Conservation (phyloP, 92 coral and sea anemone species). For the Epizoanthus scotinus region DNA sequence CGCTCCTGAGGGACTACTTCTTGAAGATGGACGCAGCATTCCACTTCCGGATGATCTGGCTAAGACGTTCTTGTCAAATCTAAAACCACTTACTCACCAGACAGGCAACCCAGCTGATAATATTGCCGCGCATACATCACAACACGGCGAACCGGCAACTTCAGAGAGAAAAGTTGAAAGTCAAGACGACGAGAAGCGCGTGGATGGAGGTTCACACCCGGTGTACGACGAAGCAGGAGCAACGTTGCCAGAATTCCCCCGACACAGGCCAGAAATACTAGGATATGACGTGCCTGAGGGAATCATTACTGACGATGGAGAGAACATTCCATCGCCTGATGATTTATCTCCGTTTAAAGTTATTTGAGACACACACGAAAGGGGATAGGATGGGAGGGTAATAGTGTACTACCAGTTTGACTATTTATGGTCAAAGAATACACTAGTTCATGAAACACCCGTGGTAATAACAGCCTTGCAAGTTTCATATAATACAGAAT, state of each 20-base stretch:
- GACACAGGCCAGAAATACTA: conserved; percentile 5
- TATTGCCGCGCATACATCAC: not conserved
- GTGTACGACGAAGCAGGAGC: conserved; percentile 1
- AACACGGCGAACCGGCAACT: not conserved
- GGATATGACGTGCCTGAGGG: conserved; percentile 32
- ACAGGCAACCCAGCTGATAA: not conserved
- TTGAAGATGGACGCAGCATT: conserved; percentile 10
- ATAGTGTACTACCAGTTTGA: no score
- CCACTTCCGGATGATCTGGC: not conserved
- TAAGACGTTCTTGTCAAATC: not conserved
- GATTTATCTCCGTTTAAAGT: not conserved
- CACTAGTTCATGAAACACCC: no score
- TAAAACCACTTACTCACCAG: not conserved
- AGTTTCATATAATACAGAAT: no score
- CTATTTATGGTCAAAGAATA: no score
- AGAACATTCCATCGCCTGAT: not conserved
- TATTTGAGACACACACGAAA: not conserved
- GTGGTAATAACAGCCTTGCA: no score
- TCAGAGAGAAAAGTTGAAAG: not conserved
- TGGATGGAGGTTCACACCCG: not conserved
- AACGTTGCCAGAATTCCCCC: not conserved
- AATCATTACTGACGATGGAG: not conserved
- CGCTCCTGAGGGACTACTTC: conserved; percentile 14
- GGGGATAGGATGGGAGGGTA: not conserved
- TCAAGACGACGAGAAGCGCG: not conserved